Evolutionary conservation across 2,888 invertebrate genomes (phyloP).

Genomic region (Sarcophaga rosellei): DNA sequence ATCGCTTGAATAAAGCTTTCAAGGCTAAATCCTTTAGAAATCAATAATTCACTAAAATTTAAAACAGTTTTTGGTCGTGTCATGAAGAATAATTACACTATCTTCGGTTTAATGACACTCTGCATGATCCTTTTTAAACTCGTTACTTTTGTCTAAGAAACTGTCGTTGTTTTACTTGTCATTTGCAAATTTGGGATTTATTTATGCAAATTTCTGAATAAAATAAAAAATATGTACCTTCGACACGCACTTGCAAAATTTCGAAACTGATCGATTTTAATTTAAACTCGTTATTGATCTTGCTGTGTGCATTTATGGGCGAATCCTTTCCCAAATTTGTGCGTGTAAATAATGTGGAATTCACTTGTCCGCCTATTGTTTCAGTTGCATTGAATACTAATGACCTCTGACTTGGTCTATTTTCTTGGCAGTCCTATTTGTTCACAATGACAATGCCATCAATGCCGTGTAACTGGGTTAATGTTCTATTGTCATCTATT

Average conservation of each 20-base stretch:
- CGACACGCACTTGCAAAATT: slow-evolving; percentile 19
- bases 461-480: slow-evolving; percentile 28
- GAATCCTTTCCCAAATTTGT: slow-evolving; percentile 75
- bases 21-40: slow-evolving; percentile 57
- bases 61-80: slow-evolving; percentile 9
- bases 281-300: slow-evolving; percentile 75
- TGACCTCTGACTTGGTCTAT: slow-evolving; percentile 52
- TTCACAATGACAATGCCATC: neutral
- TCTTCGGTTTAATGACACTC: too few relatives aligned
- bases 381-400: slow-evolving; percentile 59
- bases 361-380: slow-evolving; percentile 72
- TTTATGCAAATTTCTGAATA: slow-evolving; percentile 58
- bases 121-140: too few relatives aligned
- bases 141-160: too few relatives aligned
- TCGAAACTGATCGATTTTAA: slow-evolving; percentile 43
- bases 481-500: slow-evolving; percentile 20
- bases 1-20: slow-evolving; percentile 50
- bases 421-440: neutral
- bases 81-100: too few relatives aligned
- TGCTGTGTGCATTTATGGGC: slow-evolving; percentile 72
- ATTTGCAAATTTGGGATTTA: slow-evolving; percentile 14
- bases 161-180: neutral
- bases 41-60: slow-evolving; percentile 5
- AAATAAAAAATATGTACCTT: neutral
- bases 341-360: slow-evolving; percentile 79